These are phyloP conservation scores for Berghia stephanieae DNA, from an alignment of 1,140 invertebrate species.

Conservation along the genomic window DNA sequence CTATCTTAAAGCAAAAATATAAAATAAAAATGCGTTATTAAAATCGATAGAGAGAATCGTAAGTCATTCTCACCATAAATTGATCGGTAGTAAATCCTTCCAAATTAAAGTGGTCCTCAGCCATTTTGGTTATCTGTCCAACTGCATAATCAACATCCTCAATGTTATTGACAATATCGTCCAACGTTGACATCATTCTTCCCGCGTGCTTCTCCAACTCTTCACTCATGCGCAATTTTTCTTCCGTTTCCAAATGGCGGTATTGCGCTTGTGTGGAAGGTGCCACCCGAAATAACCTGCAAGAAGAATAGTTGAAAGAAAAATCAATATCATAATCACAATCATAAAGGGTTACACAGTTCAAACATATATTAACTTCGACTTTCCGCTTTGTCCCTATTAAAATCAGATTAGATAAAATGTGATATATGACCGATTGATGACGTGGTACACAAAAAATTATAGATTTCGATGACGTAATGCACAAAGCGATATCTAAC, in stretches of 20 bases:
- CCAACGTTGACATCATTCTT: slow-evolving; percentile 56
- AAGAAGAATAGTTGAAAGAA: slow-evolving; percentile 26
- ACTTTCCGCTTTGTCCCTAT: too few species aligned
- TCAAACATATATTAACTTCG: too few species aligned
- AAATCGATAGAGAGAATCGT: too few species aligned
- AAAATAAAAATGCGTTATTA: too few species aligned
- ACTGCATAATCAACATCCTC: slow-evolving; percentile 57
- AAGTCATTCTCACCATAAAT: slow-evolving; percentile 60
- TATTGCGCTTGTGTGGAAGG: slow-evolving; percentile 46
- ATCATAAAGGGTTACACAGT: too few species aligned
- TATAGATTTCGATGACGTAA: too few species aligned
- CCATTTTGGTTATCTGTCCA: slow-evolving; percentile 46
- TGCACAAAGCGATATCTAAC: too few species aligned
- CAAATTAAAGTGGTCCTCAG: slow-evolving; percentile 45
- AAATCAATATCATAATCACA: not conserved
- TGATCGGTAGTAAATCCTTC: slow-evolving; percentile 46
- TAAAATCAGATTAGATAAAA: too few species aligned
- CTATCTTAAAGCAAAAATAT: too few species aligned
- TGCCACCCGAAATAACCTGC: slow-evolving; percentile 54
- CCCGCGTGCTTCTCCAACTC: slow-evolving; percentile 54
- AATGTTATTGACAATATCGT: slow-evolving; percentile 56
- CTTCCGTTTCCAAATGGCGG: slow-evolving; percentile 46
- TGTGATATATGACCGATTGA: too few species aligned
- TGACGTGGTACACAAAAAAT: too few species aligned
- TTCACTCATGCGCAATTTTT: slow-evolving; percentile 53